A percentile compares a stretch with the other conserved stretches of the same genome.
Conservation (phyloP, 2,888 invertebrate genomes). For the Horisme vitalbata region DNA sequence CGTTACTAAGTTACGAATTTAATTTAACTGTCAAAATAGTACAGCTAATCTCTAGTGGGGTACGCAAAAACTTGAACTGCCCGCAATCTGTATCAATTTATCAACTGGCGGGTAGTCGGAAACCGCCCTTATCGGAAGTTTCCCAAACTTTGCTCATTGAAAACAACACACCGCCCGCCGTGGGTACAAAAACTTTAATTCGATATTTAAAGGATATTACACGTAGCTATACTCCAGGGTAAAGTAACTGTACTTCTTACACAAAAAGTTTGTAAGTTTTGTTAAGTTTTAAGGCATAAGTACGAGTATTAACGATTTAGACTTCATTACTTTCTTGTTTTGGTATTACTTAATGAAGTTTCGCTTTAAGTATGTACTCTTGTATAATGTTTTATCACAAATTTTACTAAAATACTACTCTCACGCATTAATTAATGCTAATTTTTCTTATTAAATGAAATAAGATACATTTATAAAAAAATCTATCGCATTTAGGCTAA, state of each 20-base stretch:
- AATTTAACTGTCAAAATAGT: constrained; percentile 29
- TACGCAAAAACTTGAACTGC: constrained; percentile 42
- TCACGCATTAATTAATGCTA: too few relatives aligned
- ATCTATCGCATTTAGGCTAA: too few relatives aligned
- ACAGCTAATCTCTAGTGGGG: constrained; percentile 32
- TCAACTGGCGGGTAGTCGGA: constrained; percentile 41
- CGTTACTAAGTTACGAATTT: constrained; percentile 1
- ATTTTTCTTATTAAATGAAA: too few relatives aligned
- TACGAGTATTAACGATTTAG: too few relatives aligned
- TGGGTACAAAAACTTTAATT: constrained; percentile 35
- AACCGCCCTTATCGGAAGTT: constrained; percentile 41
- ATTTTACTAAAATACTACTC: too few relatives aligned
- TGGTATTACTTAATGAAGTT: too few relatives aligned
- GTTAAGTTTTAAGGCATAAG: too few relatives aligned
- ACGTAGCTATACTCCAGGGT: constrained; percentile 6
- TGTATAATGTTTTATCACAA: too few relatives aligned
- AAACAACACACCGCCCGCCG: constrained; percentile 37
- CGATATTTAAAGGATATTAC: constrained; percentile 9
- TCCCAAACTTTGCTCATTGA: constrained; percentile 47
- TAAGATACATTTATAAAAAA: too few relatives aligned
- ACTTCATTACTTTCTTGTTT: too few relatives aligned
- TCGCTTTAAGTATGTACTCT: too few relatives aligned
- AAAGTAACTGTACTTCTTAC: neutral
- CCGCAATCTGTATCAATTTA: constrained; percentile 56
- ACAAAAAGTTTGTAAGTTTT: too few relatives aligned